Conservation (phyloP, 2,797 vertebrate genomes). For the Hippocampus kuda region DNA sequence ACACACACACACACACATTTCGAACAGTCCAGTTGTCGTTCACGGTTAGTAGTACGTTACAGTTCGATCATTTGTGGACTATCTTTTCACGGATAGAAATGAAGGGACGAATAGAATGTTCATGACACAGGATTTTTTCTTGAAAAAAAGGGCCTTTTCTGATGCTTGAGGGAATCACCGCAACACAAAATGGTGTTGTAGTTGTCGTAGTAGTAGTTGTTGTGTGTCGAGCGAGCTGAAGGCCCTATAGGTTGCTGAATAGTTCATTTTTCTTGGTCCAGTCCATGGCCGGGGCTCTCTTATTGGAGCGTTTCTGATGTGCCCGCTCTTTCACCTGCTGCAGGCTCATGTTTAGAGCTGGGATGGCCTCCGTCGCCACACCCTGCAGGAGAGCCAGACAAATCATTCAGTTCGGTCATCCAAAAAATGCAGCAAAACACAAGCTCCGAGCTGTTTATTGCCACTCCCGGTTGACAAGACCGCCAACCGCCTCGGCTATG, state of each 20-base stretch:
- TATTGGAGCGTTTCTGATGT: constrained; percentile 87
- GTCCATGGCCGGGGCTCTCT: constrained; percentile 90
- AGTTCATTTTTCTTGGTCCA: constrained; percentile 99
- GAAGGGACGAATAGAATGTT: constrained; percentile 27
- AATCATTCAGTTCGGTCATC: background rate
- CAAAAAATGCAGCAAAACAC: too few relatives aligned
- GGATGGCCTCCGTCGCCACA: constrained; percentile 38
- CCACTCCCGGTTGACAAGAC: too few relatives aligned
- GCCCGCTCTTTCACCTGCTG: constrained; percentile 87
- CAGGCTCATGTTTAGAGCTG: constrained; percentile 77
- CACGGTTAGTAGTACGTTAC: constrained; percentile 56
- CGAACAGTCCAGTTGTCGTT: constrained; percentile 33
- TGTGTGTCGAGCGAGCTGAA: constrained; percentile 16
- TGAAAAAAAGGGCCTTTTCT: constrained; percentile 11
- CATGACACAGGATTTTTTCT: constrained; percentile 33
- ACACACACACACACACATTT: constrained; percentile 9
- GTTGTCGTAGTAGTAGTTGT: constrained; percentile 10
- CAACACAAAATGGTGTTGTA: constrained; percentile 12
- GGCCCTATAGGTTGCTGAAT: constrained; percentile 85
- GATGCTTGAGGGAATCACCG: constrained; percentile 16
- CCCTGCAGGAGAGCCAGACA: constrained; percentile 30
- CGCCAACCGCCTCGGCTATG: background rate
- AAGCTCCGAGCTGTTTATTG: too few relatives aligned
- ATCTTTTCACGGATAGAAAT: constrained; percentile 36
- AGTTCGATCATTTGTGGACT: constrained; percentile 40